A percentile compares a stretch with the other conserved stretches of the same genome.
Conservation (phyloP, 1,140 invertebrate species). For the Bathynomus jamesi region DNA sequence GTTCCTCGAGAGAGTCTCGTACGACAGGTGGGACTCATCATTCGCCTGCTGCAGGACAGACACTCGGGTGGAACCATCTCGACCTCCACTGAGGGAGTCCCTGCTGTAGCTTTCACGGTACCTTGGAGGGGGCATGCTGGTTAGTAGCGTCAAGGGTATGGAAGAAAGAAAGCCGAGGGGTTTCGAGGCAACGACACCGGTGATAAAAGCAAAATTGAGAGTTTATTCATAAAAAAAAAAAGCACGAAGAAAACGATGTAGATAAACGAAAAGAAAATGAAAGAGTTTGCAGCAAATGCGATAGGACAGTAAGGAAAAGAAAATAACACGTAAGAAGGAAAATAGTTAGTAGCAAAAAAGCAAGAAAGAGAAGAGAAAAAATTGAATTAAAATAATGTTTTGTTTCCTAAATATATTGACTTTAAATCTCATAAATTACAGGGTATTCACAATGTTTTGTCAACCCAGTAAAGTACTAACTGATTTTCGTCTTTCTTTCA, state of each 20-base stretch:
- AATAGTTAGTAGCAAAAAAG: neutral
- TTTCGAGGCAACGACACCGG: neutral
- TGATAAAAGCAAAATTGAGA: neutral
- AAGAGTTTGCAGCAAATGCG: neutral
- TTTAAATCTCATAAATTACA: too few species aligned
- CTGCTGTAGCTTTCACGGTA: conserved; percentile 64
- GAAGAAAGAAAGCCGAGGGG: neutral
- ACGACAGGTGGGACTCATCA: conserved; percentile 57
- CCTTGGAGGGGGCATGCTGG: conserved; percentile 46
- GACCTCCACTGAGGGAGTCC: conserved; percentile 42
- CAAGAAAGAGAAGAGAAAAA: neutral
- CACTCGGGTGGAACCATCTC: conserved; percentile 69
- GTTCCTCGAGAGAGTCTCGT: conserved; percentile 76
- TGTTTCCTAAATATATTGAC: too few species aligned
- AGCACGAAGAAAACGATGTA: neutral
- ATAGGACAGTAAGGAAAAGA: neutral
- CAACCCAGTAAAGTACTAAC: too few species aligned
- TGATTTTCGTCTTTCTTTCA: too few species aligned
- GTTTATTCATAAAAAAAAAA: neutral
- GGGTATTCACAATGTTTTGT: too few species aligned
- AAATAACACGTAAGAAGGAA: neutral
- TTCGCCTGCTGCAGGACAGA: conserved; percentile 69
- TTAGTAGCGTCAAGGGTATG: conserved; percentile 18
- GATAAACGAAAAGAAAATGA: neutral
- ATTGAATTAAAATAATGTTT: neutral